Conservation (phyloP, 2,113 vertebrate genomes). For the Myotis yumanensis region DNA sequence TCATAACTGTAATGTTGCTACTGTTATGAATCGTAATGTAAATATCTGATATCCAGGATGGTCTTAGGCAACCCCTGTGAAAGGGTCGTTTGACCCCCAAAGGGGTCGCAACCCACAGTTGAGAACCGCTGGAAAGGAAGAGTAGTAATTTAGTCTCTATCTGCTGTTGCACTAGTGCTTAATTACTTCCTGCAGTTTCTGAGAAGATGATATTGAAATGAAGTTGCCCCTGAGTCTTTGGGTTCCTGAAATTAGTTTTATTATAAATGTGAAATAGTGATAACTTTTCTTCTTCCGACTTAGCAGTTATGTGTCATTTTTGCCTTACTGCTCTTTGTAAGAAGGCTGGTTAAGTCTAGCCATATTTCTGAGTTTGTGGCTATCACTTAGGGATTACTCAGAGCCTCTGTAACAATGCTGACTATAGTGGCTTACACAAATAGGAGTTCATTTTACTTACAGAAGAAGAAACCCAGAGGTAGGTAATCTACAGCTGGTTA, state of each 20-base stretch:
- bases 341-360: not conserved
- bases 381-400: not conserved
- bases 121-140: not conserved
- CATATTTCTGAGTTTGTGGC: slow-evolving; percentile 15
- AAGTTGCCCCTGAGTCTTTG: slow-evolving; percentile 14
- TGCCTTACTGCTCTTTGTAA: not conserved
- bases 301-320: not conserved
- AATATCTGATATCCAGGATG: too few species aligned
- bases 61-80: too few species aligned
- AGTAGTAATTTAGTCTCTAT: not conserved
- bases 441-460: not conserved
- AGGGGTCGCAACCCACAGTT: too few species aligned
- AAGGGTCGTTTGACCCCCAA: too few species aligned
- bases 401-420: not conserved
- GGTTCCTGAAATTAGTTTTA: not conserved
- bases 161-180: not conserved
- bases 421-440: not conserved
- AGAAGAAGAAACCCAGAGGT: not conserved
- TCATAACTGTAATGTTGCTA: too few species aligned
- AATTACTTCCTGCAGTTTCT: not conserved
- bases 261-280: not conserved
- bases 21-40: too few species aligned
- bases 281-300: not conserved
- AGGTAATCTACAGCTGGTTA: not conserved
- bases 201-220: not conserved